Base-by-base conservation (phyloP, 1,140 invertebrate species). In the Microplitis demolitor region DNA sequence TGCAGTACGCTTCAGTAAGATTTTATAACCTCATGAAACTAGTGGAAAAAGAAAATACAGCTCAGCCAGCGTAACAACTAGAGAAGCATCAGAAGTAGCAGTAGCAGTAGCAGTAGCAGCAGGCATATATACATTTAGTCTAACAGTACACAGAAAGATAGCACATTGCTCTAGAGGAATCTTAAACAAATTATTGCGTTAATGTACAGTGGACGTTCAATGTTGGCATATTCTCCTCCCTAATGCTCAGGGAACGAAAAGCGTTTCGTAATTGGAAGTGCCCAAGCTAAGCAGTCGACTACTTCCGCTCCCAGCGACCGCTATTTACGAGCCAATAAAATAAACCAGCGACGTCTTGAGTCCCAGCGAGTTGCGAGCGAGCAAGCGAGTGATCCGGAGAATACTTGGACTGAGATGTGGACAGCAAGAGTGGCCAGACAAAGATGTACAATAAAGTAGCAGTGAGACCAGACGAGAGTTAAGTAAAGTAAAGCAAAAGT, bases 251-350 rank as follows among this genome's bases (percentile, higher is more conserved):
- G 35, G 54, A 64, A 71, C 67, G 76, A 77, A 45, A 77, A 75
- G 69, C 73, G 76, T 69, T 75, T 68, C 68, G 72, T 77, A 77
- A 77, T 77, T 77, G 76, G 76, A 77, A 75, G 74, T 71, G 51
- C 64, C 39, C 39, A 11, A 45, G 39, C 39, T 24, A 24, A 24
- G 72, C 70, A 66, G 69, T 74, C 61, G 71, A 60, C 73, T 78
- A 78, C 76, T 80, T 80, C 78, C 79, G 76, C 66, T 76, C 71
- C 73, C 73, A 64, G 67, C 73, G 71, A 72, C 39, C 70, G 73
- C 71, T 77, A 77, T 81, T 81, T 81, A 81, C 78, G 79, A 81
- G 79, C 76, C 76, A 79, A 81, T 81, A 81, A 81, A 81, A 76
- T 72, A 79, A 77, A 75, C 70, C 73, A 35, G 45, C 14, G n/a